Evolutionary conservation across 2,888 invertebrate genomes (phyloP), one percentile per base, ranked within the genome.

Genomic region (Bellardia bayeri): DNA sequence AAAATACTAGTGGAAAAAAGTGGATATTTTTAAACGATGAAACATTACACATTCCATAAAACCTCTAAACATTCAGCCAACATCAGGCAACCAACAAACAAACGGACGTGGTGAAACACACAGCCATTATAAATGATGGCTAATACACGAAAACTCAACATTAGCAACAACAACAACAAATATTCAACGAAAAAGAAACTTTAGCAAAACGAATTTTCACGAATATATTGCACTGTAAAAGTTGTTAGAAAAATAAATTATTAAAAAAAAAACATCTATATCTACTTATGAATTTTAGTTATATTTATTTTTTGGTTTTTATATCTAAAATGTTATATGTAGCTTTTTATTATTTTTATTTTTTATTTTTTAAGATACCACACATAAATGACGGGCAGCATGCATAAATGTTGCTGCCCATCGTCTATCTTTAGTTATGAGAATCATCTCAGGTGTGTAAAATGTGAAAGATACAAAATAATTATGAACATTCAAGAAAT

Each of bases 11-110:
- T 42, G 42, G 13, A 45, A 3, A 54, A 71, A 45, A 30, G 7
- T 54, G 13, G 45, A 68, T 90, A 90, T 90, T 90, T 90, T 89
- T 90, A 90, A 88, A 89, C 84, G 54, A 89, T 92, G 92, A 92
- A 91, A 91, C 91, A 92, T 92, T 92, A 93, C 92, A 93, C 92
- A 92, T 93, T 92, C 93, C 92, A 92, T 78, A 78, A 89, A 88
- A 86, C 72, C 79, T 86, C 85, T 85, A 74, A 23, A 82, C 85
- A 82, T 56, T 79, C 54, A 69, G 37, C 64, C 74, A 79, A 40
- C 71, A 76, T n/a, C 64, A 33, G n/a, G 7, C 40, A 8, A 40
- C 40, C 40, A 42, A 42, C 76, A 16, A 23, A 23, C 23, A 54
- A 40, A 66, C 68, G 58, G 61, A 82, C 66, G 79, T 82, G 85